These are phyloP conservation scores for Blastobasis lacticolella DNA, from an alignment of 2,888 invertebrate genomes.

Conservation along the genomic window DNA sequence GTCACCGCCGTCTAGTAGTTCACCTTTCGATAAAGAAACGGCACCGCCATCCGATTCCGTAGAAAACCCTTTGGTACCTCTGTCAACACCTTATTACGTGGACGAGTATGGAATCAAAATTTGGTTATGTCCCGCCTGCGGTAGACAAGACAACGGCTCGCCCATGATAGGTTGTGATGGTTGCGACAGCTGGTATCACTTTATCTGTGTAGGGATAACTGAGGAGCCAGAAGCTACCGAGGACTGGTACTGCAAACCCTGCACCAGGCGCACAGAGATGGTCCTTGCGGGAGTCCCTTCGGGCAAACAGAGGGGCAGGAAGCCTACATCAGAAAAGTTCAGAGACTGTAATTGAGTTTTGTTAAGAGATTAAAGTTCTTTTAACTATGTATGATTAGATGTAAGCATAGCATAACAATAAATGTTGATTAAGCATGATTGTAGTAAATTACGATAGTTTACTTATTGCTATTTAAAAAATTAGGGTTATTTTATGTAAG, in stretches of 20 bases:
- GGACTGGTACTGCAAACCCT: no score
- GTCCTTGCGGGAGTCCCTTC: constrained; percentile 67
- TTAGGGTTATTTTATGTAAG: no score
- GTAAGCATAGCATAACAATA: no score
- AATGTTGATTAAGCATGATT: constrained; percentile 70
- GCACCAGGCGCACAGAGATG: constrained; percentile 83
- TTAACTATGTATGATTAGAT: no score
- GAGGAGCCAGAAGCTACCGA: no score
- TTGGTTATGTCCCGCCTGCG: constrained; percentile 98
- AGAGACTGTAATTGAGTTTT: constrained; percentile 69
- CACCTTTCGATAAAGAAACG: constrained; percentile 53
- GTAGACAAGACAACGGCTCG: constrained; percentile 95
- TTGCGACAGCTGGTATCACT: no score
- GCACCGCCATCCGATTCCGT: constrained; percentile 22
- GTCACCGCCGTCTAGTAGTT: constrained; percentile 46
- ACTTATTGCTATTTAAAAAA: no score
- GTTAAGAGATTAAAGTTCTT: no score
- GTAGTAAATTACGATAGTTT: constrained; percentile 70
- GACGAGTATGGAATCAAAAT: constrained; percentile 91
- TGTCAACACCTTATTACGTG: constrained; percentile 70
- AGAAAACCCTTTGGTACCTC: constrained; percentile 38
- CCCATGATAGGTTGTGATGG: no score
- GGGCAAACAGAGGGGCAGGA: constrained; percentile 80
- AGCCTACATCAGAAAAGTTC: constrained; percentile 78
- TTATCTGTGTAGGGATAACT: no score